Percentiles rank a stretch among this genome's conserved stretches.
Conservation (phyloP, 2,888 invertebrate genomes). For the Liopterus haemorrhoidalis region DNA sequence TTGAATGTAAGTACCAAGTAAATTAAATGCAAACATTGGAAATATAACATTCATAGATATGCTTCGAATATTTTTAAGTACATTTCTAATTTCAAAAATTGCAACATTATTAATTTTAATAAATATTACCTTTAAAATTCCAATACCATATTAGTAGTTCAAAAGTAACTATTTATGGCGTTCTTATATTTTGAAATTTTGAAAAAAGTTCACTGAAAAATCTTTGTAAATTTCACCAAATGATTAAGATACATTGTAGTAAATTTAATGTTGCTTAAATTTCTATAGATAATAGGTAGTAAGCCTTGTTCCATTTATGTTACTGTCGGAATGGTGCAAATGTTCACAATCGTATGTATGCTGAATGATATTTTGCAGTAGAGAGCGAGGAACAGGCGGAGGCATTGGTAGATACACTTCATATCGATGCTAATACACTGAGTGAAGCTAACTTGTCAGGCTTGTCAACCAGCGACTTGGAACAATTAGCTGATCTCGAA, state of each 20-base stretch:
- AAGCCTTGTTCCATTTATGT: too few species aligned
- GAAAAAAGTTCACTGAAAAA: too few species aligned
- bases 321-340: too few species aligned
- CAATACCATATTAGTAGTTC: constrained; percentile 19
- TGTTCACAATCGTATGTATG: too few species aligned
- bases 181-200: constrained; percentile 23
- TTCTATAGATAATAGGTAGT: too few species aligned
- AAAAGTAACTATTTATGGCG: constrained; percentile 20
- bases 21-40: constrained; percentile 3
- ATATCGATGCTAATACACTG: constrained; percentile 36
- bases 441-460: constrained; percentile 35
- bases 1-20: background rate
- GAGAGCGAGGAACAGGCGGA: constrained; percentile 36
- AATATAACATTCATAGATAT: constrained; percentile 2
- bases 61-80: too few species aligned
- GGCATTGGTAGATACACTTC: constrained; percentile 36
- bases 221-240: too few species aligned
- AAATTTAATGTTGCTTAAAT: too few species aligned
- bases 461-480: constrained; percentile 37
- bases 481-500: constrained; percentile 40
- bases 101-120: background rate
- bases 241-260: too few species aligned
- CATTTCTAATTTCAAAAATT: too few species aligned
- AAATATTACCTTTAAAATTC: constrained; percentile 1
- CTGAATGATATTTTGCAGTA: constrained; percentile 20